A percentile compares a stretch with the other conserved stretches of the same genome.
Conservation (phyloP, 2,888 invertebrate genomes). For the Embidobia sp. region DNA sequence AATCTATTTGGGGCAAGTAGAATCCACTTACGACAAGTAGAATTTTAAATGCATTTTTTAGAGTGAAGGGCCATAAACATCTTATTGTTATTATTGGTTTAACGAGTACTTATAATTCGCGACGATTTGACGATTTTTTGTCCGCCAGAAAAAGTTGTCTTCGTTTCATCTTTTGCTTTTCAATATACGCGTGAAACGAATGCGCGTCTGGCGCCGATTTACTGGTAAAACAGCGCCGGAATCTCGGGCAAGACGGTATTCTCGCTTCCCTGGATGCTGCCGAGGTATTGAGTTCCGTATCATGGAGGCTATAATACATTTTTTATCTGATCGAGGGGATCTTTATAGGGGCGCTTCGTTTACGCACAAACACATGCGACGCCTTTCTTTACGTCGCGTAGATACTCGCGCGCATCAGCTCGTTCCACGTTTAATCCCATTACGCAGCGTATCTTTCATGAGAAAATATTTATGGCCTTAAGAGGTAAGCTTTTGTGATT, state of each 20-base stretch:
- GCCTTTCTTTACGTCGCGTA: conserved; percentile 46
- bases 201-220: conserved; percentile 38
- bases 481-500: conserved; percentile 13
- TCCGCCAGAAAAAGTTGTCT: no score
- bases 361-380: conserved; percentile 52
- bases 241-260: conserved; percentile 51
- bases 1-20: no score
- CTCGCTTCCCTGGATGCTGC: conserved; percentile 51
- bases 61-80: no score
- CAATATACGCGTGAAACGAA: conserved; percentile 41
- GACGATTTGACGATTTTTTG: no score
- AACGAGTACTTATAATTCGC: conserved; percentile 26
- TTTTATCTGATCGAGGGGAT: conserved; percentile 82
- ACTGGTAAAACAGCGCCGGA: conserved; percentile 48
- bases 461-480: conserved; percentile 49
- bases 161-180: not conserved
- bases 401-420: conserved; percentile 38
- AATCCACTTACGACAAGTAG: no score
- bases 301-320: conserved; percentile 82
- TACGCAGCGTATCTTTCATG: conserved; percentile 39
- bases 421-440: conserved; percentile 47
- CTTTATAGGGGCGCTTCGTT: conserved; percentile 77
- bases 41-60: no score
- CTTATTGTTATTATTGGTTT: no score
- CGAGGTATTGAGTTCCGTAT: conserved; percentile 81